Base-by-base conservation (phyloP, 2,888 invertebrate genomes). In the Gandaritis pyraliata region DNA sequence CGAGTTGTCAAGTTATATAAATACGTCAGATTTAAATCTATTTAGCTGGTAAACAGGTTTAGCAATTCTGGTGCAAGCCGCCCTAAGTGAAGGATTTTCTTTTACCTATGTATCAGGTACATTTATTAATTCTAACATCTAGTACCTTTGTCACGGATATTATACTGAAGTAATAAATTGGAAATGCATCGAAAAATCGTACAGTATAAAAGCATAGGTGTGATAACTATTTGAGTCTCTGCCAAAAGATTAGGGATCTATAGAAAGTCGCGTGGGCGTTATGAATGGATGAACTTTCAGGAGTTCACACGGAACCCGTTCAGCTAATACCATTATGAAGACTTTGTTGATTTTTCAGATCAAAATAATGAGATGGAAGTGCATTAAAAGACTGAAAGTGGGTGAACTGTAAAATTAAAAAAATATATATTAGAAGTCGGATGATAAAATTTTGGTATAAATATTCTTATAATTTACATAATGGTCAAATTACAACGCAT, bases 221-320 rank as follows among this genome's bases (percentile, higher is more conserved):
- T 76, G 78, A 75, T 79, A 65, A 79, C 70, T 70, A 78, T 76
- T 90, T 89, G 89, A 87, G 63, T 72, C 58, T 45, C 66, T 81
- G 89, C 90, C 90, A 89, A 85, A 80, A 89, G 85, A 87, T 88
- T 86, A 86, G 86, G 79, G 82, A 81, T 78, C 75, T 74, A 75
- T 75, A 64, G 72, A 49, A 54, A 65, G 62, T 63, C 52, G 72
- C 73, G 88, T 87, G 75, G 87, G 88, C 70, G 86, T 77, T 80
- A 78, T 83, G 78, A 81, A 83, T 78, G 79, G 72, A 73, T 72
- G 73, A 78, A 81, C 72, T 74, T 71, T 72, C 70, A 72, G 76
- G 77, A n/a, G 80, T 75, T 77, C 76, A 68, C 67, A 72, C 71
- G 71, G 72, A 58, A 71, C 70, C 69, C 64, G 51, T 49, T 56